Base-by-base conservation (phyloP, 2,888 invertebrate species). In the Drosophila imparisetae region DNA sequence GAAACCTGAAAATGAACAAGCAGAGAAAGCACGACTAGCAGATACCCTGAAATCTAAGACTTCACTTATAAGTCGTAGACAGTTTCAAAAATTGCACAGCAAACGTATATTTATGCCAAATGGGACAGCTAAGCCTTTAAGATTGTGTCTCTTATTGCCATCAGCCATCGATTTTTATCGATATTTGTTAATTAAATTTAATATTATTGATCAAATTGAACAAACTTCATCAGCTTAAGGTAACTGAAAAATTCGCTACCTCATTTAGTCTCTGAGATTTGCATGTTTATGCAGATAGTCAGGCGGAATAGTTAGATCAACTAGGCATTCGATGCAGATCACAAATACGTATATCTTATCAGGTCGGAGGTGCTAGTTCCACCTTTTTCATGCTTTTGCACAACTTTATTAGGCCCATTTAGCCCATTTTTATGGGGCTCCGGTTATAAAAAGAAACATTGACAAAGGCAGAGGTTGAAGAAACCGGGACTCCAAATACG, bases 381-480 rank as follows among this genome's bases (percentile, higher is more conserved):
- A 5, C 24, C 4, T 4, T 45, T 45, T 24, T 10, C 8, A 24
- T 4, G 7, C 24, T 24, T 24, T 45, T 45, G 15, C 45, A 45
- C 24, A 24, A 45, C 15, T 45, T 45, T 10, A 15, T 24, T 24
- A 24, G 45, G 24, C 2, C 15, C 45, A 45, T 24, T 45, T 24
- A 15, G 21, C 8, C 45, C 24, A 45, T 24, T 45, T 45, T 24
- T 45, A 45, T 24, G 4, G 7, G 15, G 1, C 24, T 45, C 45
- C 15, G 24, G 8, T 7, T 45, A 24, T 45, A 45, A 52, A 29
- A 49, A 18, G 50, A 10, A 45, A 30, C 11, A 2, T 21, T 42
- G 45, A 21, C 45, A 15, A 32, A 32, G 42, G 42, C 54, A 40
- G 61, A 55, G 52, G 60, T 66, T 59, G 54, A 60, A 36, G 32